These are phyloP conservation scores for Microplitis mediator DNA, from an alignment of 1,140 invertebrate species.

Conservation along the genomic window DNA sequence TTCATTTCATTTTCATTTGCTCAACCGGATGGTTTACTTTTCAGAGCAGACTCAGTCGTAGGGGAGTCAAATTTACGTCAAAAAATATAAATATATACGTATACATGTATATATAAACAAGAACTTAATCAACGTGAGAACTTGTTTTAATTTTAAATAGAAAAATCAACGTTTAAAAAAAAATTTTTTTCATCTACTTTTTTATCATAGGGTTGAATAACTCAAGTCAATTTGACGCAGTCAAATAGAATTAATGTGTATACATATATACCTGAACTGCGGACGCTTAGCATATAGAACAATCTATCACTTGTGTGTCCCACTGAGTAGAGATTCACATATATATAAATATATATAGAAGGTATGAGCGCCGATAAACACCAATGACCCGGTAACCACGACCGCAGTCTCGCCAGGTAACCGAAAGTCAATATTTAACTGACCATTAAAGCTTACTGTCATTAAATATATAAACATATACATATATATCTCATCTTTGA, in stretches of 20 bases:
- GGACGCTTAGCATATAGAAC: slow-evolving; percentile 2
- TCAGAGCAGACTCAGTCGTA: background rate
- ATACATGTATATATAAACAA: background rate
- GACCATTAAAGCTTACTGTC: slow-evolving; percentile 37
- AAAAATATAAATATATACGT: slow-evolving; percentile 1
- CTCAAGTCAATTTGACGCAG: background rate
- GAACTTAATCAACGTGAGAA: background rate
- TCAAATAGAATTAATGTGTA: slow-evolving; percentile 8
- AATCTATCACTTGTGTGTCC: slow-evolving; percentile 18
- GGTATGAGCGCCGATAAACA: slow-evolving; percentile 25
- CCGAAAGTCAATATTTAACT: slow-evolving; percentile 48
- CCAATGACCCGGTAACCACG: slow-evolving; percentile 38
- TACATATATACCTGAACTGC: background rate
- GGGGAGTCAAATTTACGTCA: background rate
- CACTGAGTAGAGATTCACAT: slow-evolving; percentile 1
- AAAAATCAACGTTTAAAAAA: background rate
- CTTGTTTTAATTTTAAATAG: background rate
- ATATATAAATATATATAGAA: slow-evolving; percentile 3
- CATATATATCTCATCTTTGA: background rate
- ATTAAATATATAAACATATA: background rate
- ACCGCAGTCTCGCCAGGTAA: slow-evolving; percentile 35
- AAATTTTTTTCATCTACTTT: too few species aligned
- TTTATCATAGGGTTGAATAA: background rate
- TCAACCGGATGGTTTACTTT: slow-evolving; percentile 25
- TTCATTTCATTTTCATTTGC: slow-evolving; percentile 37